Evolutionary conservation across 2,113 vertebrate genomes (phyloP), one percentile per base, ranked within the genome.

Genomic region (Rhineura floridana): DNA sequence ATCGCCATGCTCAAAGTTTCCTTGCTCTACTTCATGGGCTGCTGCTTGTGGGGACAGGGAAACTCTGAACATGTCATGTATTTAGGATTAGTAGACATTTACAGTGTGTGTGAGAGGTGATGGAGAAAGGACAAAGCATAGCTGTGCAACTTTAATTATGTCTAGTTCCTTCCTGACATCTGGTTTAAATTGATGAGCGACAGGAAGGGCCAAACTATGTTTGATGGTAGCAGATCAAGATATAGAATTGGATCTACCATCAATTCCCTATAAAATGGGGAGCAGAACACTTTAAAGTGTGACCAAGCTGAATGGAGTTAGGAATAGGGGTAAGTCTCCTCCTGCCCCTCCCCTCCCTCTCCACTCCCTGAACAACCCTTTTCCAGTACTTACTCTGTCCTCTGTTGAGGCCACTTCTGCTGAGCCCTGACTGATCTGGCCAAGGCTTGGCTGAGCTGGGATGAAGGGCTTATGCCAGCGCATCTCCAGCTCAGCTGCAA

Each of bases 1-100:
- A 84, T 72, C 44, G 50, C 30, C 33, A 21, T 50, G 15, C 42
- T 78, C 39, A 44, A 39, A 39, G 39, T 23, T 55, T 52, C 33
- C n/a, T 17, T 72, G 19, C 46, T 84, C 33, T 36, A 84, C 2
- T 67, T 25, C 23, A n/a, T 33, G 33, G 67, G 2, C 33, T 33
- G 30, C 13, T 55, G 67, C 48, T 52, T 73, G 36, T 73, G 36
- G 67, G n/a, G 39, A 55, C 23, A 73, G 67, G n/a, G 70, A 73
- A 30, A 84, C 25, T 73, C 50, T n/a, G n/a, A n/a, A n/a, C n/a
- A 55, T 84, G n/a, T 84, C n/a, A 52, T 84, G 73, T 62, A n/a
- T 33, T 62, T 73, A 42, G 23, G 23, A 55, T 84, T 70, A 84
- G 48, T 30, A 84, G 36, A 85, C 67, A 75, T 73, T 85, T 42